phyloP scores from a whole-genome alignment of 2,888 invertebrate species.

The Alitta virens region DNA sequence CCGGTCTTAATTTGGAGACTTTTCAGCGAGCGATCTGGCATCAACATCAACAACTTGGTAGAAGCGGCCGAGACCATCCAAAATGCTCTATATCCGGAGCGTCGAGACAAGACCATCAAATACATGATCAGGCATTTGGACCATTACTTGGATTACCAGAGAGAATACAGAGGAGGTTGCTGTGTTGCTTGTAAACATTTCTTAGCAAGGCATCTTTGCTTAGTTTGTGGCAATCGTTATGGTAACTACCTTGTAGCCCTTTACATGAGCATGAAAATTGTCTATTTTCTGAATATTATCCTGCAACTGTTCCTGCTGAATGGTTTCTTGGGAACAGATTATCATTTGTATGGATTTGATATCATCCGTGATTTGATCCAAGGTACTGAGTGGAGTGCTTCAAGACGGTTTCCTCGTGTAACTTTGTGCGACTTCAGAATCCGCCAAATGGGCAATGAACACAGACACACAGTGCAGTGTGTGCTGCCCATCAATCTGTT shows the following conservation, averaged over 20 bases:
- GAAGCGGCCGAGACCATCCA: slow-evolving; percentile 44
- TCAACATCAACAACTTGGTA: slow-evolving; percentile 57
- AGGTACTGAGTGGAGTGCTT: slow-evolving; percentile 51
- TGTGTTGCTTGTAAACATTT: slow-evolving; percentile 52
- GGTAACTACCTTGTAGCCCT: slow-evolving; percentile 60
- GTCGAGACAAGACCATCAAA: slow-evolving; percentile 58
- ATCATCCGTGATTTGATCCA: slow-evolving; percentile 58
- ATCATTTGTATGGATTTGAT: slow-evolving; percentile 58
- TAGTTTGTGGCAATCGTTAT: slow-evolving; percentile 54
- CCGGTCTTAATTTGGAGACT: slow-evolving; percentile 40
- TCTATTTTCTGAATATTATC: slow-evolving; percentile 58
- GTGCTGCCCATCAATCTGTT: slow-evolving; percentile 48
- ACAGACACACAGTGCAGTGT: slow-evolving; percentile 58
- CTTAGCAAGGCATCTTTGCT: slow-evolving; percentile 52
- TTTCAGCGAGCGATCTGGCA: slow-evolving; percentile 45
- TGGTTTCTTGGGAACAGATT: slow-evolving; percentile 58
- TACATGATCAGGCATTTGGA: slow-evolving; percentile 59
- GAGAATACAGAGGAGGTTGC: slow-evolving; percentile 55
- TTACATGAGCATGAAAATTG: slow-evolving; percentile 58
- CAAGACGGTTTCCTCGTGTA: slow-evolving; percentile 54
- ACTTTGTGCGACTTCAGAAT: slow-evolving; percentile 57
- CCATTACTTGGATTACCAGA: slow-evolving; percentile 55
- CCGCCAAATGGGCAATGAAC: slow-evolving; percentile 56
- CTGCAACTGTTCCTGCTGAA: slow-evolving; percentile 60
- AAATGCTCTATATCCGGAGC: slow-evolving; percentile 58